Conservation (phyloP, 2,888 invertebrate genomes). For the Lumbricus terrestris region DNA sequence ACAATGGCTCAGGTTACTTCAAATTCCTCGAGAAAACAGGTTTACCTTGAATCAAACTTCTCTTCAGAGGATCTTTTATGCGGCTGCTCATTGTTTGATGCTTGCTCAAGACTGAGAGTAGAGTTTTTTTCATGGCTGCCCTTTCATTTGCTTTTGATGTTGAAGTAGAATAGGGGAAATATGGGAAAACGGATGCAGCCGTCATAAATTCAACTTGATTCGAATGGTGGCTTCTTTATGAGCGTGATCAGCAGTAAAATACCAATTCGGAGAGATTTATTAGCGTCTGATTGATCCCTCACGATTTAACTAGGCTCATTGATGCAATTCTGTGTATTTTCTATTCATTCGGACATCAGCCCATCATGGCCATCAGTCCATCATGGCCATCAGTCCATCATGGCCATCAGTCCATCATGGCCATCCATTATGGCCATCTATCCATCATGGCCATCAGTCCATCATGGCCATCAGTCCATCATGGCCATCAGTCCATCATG, state of each 20-base stretch:
- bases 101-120: neutral
- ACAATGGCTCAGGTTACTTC: neutral
- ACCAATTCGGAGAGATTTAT: neutral
- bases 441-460: no score
- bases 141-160: neutral
- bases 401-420: no score
- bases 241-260: neutral
- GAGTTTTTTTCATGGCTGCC: neutral
- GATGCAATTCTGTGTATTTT: no score
- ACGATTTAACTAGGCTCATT: neutral
- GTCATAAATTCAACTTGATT: neutral
- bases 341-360: no score
- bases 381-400: no score
- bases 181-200: neutral
- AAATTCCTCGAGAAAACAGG: neutral
- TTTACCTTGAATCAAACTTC: neutral
- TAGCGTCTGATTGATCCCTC: neutral
- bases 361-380: no score
- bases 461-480: no score
- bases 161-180: neutral
- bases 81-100: neutral
- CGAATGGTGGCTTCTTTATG: neutral
- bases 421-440: no score
- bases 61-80: neutral
- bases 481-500: no score